Evolutionary conservation across 2,888 invertebrate species (phyloP), one percentile per base, ranked within the genome.

Genomic region (Leptinotarsa peninsularis): DNA sequence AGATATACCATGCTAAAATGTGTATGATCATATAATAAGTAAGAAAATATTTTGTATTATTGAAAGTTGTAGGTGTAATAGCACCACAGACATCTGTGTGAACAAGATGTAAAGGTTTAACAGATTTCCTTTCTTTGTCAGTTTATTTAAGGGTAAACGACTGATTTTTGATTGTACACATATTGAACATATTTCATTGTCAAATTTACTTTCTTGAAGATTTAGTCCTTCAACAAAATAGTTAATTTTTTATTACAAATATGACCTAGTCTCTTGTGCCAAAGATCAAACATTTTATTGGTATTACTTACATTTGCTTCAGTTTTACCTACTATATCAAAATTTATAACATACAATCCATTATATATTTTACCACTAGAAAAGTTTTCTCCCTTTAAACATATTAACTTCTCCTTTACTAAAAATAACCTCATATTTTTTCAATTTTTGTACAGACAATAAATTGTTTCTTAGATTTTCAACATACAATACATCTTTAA

Each of bases 1-100:
- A 66, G 49, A 66, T 66, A 66, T 66, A 66, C 23, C 43, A 66
- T 54, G 52, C 52, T 54, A n/a, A 66, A 66, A 66, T 66, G 66
- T 21, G 21, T 21, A 21, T 21, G 21, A 66, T 43, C 66, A 43
- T 66, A 3, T 23, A 23, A 23, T 49, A 66, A 7, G 66, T 17
- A 17, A 66, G n/a, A 10, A 54, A 54, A 54, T 54, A 54, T 54
- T 66, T 66, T 66, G 43, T 66, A 27, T 66, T 43, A 66, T 33
- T 43, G 43, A 33, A 43, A 33, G 66, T 66, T 33, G 66, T 33
- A 66, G 66, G 66, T 21, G 66, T 66, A 52, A 66, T 66, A 17
- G 66, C 15, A 66, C 66, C 66, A 66, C 43, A 43, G 1, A 66
- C 66, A 66, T 66, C 66, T 33, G 33, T 66, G 43, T 66, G 66